phyloP scores from a whole-genome alignment of 2,888 invertebrate genomes.

The Acronicta leporina region DNA sequence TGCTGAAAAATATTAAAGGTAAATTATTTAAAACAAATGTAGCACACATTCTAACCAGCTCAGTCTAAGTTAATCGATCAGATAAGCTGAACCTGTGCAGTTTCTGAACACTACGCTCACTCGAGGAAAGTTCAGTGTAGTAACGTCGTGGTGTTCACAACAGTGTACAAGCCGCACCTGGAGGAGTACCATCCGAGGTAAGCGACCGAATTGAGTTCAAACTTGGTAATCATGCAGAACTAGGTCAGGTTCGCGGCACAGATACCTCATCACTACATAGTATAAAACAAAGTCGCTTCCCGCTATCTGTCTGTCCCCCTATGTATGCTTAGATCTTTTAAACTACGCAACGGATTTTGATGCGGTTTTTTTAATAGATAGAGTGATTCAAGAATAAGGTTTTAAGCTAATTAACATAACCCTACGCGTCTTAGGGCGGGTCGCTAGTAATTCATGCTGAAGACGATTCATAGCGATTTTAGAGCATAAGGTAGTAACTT shows the following conservation, averaged over 20 bases:
- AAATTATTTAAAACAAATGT: too few species aligned
- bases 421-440: too few species aligned
- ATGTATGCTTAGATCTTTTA: too few species aligned
- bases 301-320: too few species aligned
- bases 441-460: too few species aligned
- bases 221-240: conserved; percentile 15
- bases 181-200: neutral
- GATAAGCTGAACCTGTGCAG: neutral
- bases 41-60: neutral
- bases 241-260: conserved; percentile 22
- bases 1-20: too few species aligned
- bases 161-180: neutral
- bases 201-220: conserved; percentile 3
- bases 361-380: too few species aligned
- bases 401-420: too few species aligned
- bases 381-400: too few species aligned
- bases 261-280: too few species aligned
- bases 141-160: neutral
- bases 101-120: neutral
- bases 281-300: too few species aligned
- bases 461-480: neutral
- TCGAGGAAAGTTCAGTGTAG: neutral
- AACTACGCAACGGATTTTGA: too few species aligned
- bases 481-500: neutral
- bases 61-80: neutral